phyloP scores from a whole-genome alignment of 2,888 invertebrate genomes.

The Buathra laborator region DNA sequence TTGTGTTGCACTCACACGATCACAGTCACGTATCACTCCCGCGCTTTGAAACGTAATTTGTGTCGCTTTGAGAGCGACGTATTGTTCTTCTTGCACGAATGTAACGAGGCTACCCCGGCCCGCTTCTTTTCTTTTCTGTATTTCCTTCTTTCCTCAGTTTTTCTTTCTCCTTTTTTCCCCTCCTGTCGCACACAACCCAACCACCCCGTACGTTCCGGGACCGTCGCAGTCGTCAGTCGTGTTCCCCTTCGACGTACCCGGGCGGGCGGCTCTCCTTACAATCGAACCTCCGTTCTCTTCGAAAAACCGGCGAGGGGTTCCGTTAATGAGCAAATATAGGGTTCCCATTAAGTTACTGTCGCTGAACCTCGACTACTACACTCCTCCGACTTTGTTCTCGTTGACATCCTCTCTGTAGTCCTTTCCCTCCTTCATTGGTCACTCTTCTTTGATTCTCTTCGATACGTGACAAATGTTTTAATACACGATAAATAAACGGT shows the following conservation, averaged over 20 bases:
- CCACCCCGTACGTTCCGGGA: not conserved
- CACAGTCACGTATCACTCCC: slow-evolving; percentile 58
- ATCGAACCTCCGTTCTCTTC: slow-evolving; percentile 34
- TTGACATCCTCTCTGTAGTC: slow-evolving; percentile 11
- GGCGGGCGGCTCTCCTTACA: slow-evolving; percentile 18
- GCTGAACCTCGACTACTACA: slow-evolving; percentile 14
- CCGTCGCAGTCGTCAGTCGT: slow-evolving; percentile 17
- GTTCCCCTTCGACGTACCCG: slow-evolving; percentile 16
- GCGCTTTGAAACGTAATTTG: slow-evolving; percentile 80
- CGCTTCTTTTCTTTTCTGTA: not conserved
- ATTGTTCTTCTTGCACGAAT: slow-evolving; percentile 46
- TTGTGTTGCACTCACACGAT: slow-evolving; percentile 57
- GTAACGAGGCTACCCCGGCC: slow-evolving; percentile 37
- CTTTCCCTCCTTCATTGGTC: slow-evolving; percentile 13
- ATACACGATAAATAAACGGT: not conserved
- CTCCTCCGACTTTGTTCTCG: slow-evolving; percentile 21
- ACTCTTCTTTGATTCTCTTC: not conserved
- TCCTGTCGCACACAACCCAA: slow-evolving; percentile 31
- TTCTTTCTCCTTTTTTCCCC: slow-evolving; percentile 35
- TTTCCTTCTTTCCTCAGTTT: slow-evolving; percentile 36
- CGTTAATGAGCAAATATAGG: slow-evolving; percentile 58
- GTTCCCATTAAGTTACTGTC: slow-evolving; percentile 51
- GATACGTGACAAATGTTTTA: not conserved
- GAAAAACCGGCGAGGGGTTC: slow-evolving; percentile 44
- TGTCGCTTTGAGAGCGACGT: slow-evolving; percentile 76